Percentiles rank a stretch among this genome's conserved stretches.
Evolutionary conservation across 2,113 vertebrate genomes (phyloP).

Genomic region (Scolopax mira): DNA sequence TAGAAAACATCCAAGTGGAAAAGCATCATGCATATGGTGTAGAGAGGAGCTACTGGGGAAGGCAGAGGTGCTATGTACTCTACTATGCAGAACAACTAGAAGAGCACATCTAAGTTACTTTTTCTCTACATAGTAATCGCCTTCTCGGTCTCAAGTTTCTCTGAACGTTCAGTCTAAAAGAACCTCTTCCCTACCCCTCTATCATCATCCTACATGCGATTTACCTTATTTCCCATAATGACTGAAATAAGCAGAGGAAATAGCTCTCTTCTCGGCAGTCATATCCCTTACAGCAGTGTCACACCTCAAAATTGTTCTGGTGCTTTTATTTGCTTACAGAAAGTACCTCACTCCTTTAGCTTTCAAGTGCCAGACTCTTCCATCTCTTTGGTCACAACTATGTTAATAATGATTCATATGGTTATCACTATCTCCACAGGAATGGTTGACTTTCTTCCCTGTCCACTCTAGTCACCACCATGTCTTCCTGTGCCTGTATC

Average conservation of each 20-base stretch:
- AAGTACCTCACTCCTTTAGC: background rate
- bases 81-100: background rate
- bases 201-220: background rate
- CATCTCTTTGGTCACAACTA: background rate
- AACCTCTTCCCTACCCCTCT: background rate
- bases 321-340: background rate
- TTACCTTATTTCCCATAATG: background rate
- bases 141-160: background rate
- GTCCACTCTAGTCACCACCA: background rate
- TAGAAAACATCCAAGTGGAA: conserved; percentile 58
- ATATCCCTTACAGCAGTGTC: background rate
- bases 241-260: background rate
- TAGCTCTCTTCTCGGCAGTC: background rate
- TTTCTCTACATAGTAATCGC: background rate
- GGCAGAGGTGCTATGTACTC: background rate
- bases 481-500: background rate
- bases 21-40: background rate
- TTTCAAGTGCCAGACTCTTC: background rate
- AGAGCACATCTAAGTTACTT: background rate
- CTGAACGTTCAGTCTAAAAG: background rate
- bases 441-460: background rate
- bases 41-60: background rate
- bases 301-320: background rate
- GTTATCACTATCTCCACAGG: background rate
- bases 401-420: background rate